Evolutionary conservation across 2,888 invertebrate genomes (phyloP).

Genomic region (Dione vanillae): DNA sequence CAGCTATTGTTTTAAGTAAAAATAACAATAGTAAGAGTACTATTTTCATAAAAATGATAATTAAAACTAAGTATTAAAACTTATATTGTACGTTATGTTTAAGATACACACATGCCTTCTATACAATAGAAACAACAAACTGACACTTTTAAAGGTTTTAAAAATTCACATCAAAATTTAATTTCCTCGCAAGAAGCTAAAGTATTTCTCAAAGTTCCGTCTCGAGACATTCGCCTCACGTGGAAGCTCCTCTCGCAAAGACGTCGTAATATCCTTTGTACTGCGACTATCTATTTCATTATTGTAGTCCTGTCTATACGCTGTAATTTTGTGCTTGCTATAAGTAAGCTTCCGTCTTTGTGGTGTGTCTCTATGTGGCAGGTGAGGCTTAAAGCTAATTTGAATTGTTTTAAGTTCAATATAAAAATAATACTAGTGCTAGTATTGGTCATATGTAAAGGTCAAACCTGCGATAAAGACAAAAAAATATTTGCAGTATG

Average conservation of each 20-base stretch:
- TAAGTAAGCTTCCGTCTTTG: conserved; percentile 3
- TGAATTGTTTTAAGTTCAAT: not conserved
- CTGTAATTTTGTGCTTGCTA: conserved; percentile 4
- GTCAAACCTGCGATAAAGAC: no score
- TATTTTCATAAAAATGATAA: no score
- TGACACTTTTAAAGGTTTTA: not conserved
- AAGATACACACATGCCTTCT: no score
- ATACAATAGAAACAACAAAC: not conserved
- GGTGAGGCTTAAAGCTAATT: not conserved
- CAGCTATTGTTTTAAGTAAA: no score
- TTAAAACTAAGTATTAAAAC: not conserved
- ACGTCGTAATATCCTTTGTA: conserved; percentile 40
- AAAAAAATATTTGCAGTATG: no score
- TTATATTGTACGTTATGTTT: not conserved
- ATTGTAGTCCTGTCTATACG: conserved; percentile 17
- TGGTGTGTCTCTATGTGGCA: not conserved
- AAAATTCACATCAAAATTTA: conserved; percentile 20
- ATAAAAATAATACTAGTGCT: no score
- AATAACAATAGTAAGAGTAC: no score
- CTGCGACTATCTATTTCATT: conserved; percentile 35
- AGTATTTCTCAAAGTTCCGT: conserved; percentile 26
- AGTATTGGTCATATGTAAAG: no score
- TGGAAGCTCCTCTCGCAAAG: conserved; percentile 34
- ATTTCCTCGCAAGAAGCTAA: conserved; percentile 13
- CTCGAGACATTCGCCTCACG: conserved; percentile 18